Evolutionary conservation across 2,797 vertebrate species (phyloP), one percentile per base, ranked within the genome.

Genomic region (Danio jaintianensis): DNA sequence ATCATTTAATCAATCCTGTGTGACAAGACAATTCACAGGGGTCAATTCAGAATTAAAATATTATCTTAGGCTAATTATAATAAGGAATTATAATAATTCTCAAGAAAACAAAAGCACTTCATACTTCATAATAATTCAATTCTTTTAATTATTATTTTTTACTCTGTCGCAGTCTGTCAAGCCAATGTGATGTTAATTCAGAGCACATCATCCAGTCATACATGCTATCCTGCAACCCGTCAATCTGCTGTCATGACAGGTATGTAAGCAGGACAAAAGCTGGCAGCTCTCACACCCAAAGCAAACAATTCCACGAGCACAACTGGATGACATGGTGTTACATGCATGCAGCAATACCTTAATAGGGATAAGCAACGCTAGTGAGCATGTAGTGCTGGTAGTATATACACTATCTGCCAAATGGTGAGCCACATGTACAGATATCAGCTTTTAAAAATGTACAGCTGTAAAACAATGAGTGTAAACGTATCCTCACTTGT

Each of bases 261-360:
- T 72, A 76, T 83, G 82, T 43, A 29, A 45, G 42, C 56, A 71
- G 20, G 29, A 18, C 58, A 75, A 63, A 61, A 52, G 36, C 77
- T 42, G 20, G n/a, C 22, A 15, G 15, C 45, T 75, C 22, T 16
- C 75, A 81, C 62, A 78, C 67, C 67, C 53, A 22, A 18, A 56
- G n/a, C 22, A 3, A 12, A n/a, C 12, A 55, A 61, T 18, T 58
- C 16, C 15, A 63, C 42, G 56, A 20, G 4, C 79, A 75, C 45
- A 13, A 77, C n/a, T 16, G 13, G 42, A 7, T 84, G 69, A 85
- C 18, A 20, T 7, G 16, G 69, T 81, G 36, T 53, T 12, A 53
- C 43, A 38, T 29, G 36, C 43, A 42, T 55, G n/a, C 12, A n/a
- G 16, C 40, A 55, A 64, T 29, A 53, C 50, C 13, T 53, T 8